phyloP scores from a whole-genome alignment of 2,797 vertebrate genomes.

The Sebastes hubbsi region DNA sequence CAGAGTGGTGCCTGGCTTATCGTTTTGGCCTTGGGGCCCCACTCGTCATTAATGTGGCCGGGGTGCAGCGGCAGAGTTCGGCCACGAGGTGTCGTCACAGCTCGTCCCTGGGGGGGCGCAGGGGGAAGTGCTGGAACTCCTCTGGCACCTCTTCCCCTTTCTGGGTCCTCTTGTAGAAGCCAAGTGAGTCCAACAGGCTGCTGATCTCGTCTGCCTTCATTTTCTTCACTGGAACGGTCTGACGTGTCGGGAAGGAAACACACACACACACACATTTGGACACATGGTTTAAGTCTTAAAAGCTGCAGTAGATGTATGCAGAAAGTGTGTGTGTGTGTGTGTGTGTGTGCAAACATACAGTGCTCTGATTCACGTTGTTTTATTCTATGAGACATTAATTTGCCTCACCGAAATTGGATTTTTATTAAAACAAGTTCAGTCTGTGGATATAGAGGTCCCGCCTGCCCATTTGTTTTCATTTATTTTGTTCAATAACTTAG shows the following conservation, averaged over 20 bases:
- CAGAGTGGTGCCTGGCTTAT: conserved; percentile 76
- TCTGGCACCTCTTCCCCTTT: conserved; percentile 87
- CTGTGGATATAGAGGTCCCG: background rate
- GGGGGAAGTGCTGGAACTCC: conserved; percentile 84
- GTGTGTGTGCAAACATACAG: background rate
- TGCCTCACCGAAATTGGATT: background rate
- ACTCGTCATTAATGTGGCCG: conserved; percentile 75
- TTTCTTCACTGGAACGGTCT: conserved; percentile 82
- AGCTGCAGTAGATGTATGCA: background rate
- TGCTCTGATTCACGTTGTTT: background rate
- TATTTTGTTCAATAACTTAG: background rate
- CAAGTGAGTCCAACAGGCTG: conserved; percentile 84
- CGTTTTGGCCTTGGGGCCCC: conserved; percentile 72
- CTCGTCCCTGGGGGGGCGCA: conserved; percentile 82
- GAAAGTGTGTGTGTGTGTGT: background rate
- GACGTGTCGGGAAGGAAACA: conserved; percentile 12
- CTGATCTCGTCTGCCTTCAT: conserved; percentile 85
- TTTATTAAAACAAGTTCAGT: background rate
- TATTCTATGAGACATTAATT: background rate
- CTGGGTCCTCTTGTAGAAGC: conserved; percentile 85
- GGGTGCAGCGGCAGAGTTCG: conserved; percentile 60
- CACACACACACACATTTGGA: conserved; percentile 1
- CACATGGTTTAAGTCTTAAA: background rate
- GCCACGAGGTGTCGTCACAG: conserved; percentile 79
- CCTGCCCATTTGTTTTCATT: conserved; percentile 11